Percentiles rank a stretch among this genome's conserved stretches.
These are phyloP conservation scores for Notodonta dromedarius DNA, from an alignment of 2,888 invertebrate species.

Conservation along the genomic window DNA sequence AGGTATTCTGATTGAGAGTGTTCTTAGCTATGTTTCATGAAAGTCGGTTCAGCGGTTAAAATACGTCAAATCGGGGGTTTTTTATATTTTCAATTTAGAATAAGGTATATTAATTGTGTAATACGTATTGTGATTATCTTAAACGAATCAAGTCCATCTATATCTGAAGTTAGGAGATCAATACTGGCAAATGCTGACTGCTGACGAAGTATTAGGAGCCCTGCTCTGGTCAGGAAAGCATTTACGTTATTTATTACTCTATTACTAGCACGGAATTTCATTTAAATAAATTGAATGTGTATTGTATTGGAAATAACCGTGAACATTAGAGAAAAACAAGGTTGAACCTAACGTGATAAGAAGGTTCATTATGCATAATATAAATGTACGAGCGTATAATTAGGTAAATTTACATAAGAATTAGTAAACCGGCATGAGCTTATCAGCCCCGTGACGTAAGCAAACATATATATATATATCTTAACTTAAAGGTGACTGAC, in stretches of 20 bases:
- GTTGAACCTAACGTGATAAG: not conserved
- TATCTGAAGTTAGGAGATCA: not conserved
- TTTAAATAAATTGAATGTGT: not conserved
- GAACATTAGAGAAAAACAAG: not conserved
- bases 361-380: constrained; percentile 11
- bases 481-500: too few relatives aligned
- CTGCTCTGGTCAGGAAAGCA: not conserved
- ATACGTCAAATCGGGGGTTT: too few relatives aligned
- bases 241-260: not conserved
- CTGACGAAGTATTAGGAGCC: not conserved
- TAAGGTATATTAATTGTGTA: too few relatives aligned
- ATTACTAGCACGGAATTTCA: not conserved
- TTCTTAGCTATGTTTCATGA: too few relatives aligned
- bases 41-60: too few relatives aligned
- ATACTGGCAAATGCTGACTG: not conserved
- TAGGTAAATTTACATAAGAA: constrained; percentile 19
- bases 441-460: constrained; percentile 11
- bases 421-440: constrained; percentile 15
- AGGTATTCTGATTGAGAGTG: too few relatives aligned
- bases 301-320: too few relatives aligned
- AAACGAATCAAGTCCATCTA: not conserved
- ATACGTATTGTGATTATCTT: not conserved
- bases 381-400: constrained; percentile 13
- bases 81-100: too few relatives aligned
- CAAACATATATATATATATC: not conserved